Evolutionary conservation across 2,113 vertebrate genomes (phyloP), one percentile per base, ranked within the genome.

Genomic region (Burhinus oedicnemus): DNA sequence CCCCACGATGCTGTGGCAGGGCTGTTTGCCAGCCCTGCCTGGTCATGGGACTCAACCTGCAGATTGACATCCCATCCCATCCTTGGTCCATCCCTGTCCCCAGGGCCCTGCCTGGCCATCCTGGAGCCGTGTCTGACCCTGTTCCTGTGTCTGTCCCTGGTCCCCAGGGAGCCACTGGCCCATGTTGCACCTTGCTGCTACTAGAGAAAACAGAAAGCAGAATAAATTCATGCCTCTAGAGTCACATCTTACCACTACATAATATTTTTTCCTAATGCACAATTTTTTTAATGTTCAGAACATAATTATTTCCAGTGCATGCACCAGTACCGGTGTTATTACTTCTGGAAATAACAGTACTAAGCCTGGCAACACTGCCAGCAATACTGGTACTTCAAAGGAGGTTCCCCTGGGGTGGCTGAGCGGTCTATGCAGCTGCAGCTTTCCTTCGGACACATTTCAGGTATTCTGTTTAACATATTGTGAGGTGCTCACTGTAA

Each of bases 401-500:
- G 54, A 66, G 38, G 44, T 78, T 88, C 58, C n/a, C 57, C 4
- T 8, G 3, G 38, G 11, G 12, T 3, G 49, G 9, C 36, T 64
- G 72, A 45, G 40, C 5, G 7, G 42, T 75, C 57, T 60, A 5
- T 64, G 42, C 84, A 93, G 70, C 77, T 87, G 30, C 6, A 38
- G 26, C 55, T 90, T 83, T 93, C 45, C 76, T 80, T 64, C 78
- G 66, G 45, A 91, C 42, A 68, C 60, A 42, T 93, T 96, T 65
- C 68, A 78, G 47, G 45, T 66, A 82, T 62, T 40, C 55, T 65
- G 58, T 34, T 87, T 79, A 94, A 90, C 16, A 51, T 65, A 71
- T 4, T 83, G 38, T 0, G 0, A 66, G 25, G 38, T 10, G 17
- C 15, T 15, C 42, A 64, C 38, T 83, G 70, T 23, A 76, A 54